phyloP scores from a whole-genome alignment of 2,113 vertebrate genomes.

The Clarias magur region DNA sequence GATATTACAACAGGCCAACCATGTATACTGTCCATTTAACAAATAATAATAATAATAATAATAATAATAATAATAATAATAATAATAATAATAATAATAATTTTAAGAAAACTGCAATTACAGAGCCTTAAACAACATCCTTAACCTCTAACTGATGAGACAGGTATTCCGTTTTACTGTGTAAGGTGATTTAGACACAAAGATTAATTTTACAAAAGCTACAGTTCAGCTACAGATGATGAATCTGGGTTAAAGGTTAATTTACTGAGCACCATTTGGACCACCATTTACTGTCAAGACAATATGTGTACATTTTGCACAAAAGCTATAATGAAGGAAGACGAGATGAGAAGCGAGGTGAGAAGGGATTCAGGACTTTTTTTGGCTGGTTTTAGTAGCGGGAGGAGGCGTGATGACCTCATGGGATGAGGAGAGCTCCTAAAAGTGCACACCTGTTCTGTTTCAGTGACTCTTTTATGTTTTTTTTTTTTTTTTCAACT shows the following conservation, averaged over 20 bases:
- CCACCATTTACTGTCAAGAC: slow-evolving; percentile 23
- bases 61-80: no score
- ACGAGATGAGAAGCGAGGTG: background rate
- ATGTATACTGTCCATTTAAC: background rate
- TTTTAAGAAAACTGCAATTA: background rate
- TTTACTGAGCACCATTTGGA: slow-evolving; percentile 24
- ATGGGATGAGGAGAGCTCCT: slow-evolving; percentile 26
- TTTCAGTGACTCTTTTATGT: slow-evolving; percentile 9
- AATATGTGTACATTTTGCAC: slow-evolving; percentile 34
- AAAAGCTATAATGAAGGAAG: slow-evolving; percentile 21
- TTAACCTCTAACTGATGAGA: background rate
- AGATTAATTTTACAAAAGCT: background rate
- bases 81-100: no score
- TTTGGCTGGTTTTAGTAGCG: slow-evolving; percentile 38
- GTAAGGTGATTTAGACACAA: background rate
- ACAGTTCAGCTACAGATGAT: background rate
- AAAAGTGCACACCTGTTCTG: slow-evolving; percentile 34
- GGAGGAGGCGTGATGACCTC: slow-evolving; percentile 16
- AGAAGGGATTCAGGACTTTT: slow-evolving; percentile 37
- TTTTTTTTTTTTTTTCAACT: background rate
- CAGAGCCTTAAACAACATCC: background rate
- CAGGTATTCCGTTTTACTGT: background rate
- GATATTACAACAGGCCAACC: background rate
- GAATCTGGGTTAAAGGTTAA: slow-evolving; percentile 15
- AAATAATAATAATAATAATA: no score